These are phyloP conservation scores for Phrynosoma platyrhinos DNA, from an alignment of 2,113 vertebrate species.

Conservation along the genomic window DNA sequence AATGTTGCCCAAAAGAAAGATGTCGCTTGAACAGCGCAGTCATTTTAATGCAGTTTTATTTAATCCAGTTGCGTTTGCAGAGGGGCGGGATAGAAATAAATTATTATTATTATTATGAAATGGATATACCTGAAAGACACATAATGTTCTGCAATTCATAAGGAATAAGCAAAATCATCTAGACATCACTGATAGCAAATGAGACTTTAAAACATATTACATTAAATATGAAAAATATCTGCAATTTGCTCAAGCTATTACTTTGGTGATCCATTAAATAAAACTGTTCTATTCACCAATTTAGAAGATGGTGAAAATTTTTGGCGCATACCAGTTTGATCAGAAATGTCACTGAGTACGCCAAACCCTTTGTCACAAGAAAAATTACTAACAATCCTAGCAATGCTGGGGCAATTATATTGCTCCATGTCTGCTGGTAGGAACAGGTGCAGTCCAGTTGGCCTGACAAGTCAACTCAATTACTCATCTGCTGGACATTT, in stretches of 20 bases:
- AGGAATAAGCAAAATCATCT: neutral
- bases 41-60: neutral
- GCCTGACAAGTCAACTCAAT: conserved; percentile 29
- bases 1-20: neutral
- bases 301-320: neutral
- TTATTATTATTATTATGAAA: no score
- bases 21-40: neutral
- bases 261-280: conserved; percentile 14
- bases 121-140: neutral
- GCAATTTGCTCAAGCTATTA: neutral
- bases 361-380: neutral
- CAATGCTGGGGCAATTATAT: conserved; percentile 21
- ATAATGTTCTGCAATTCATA: neutral
- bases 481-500: conserved; percentile 63
- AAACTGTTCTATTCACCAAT: neutral
- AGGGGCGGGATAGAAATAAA: no score
- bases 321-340: conserved; percentile 1
- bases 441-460: conserved; percentile 70
- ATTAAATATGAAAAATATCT: conserved; percentile 15
- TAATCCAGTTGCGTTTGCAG: no score
- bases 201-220: neutral
- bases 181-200: neutral
- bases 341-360: neutral
- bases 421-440: conserved; percentile 46
- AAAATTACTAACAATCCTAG: conserved; percentile 19